phyloP scores from a whole-genome alignment of 2,888 invertebrate species.

The Daptonema setosum region DNA sequence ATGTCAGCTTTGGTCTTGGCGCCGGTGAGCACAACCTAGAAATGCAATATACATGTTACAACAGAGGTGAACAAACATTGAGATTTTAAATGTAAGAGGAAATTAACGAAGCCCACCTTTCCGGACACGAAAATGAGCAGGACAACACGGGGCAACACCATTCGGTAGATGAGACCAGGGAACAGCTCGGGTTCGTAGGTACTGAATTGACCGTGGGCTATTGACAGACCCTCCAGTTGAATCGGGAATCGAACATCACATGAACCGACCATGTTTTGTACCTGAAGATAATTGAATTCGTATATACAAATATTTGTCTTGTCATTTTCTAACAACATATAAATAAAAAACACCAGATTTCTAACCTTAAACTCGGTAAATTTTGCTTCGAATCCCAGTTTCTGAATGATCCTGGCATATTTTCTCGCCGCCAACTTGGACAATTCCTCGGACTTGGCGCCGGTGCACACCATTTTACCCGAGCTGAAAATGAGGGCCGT shows the following conservation, averaged over 20 bases:
- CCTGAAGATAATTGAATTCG: slow-evolving; percentile 43
- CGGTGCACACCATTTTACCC: slow-evolving; percentile 68
- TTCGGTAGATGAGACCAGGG: slow-evolving; percentile 84
- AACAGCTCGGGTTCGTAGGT: slow-evolving; percentile 93
- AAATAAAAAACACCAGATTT: background rate
- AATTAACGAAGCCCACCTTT: too few relatives aligned
- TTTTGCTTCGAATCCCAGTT: slow-evolving; percentile 46
- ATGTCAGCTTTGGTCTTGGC: slow-evolving; percentile 76
- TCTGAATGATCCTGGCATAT: slow-evolving; percentile 59
- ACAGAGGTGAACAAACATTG: too few relatives aligned
- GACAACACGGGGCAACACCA: slow-evolving; percentile 44
- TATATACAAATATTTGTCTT: background rate
- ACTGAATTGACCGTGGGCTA: slow-evolving; percentile 58
- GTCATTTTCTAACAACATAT: too few relatives aligned
- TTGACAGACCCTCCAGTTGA: slow-evolving; percentile 50
- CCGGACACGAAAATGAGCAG: slow-evolving; percentile 94
- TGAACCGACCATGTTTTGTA: slow-evolving; percentile 65
- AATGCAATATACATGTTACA: too few relatives aligned
- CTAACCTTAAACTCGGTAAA: slow-evolving; percentile 26
- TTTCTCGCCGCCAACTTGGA: slow-evolving; percentile 55
- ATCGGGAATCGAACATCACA: slow-evolving; percentile 69
- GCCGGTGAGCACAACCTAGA: slow-evolving; percentile 83
- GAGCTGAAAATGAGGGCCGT: slow-evolving; percentile 58
- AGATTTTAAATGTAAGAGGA: too few relatives aligned
- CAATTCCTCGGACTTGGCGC: slow-evolving; percentile 59